phyloP scores from a whole-genome alignment of 2,888 invertebrate genomes.

The Antheraea assamensis region DNA sequence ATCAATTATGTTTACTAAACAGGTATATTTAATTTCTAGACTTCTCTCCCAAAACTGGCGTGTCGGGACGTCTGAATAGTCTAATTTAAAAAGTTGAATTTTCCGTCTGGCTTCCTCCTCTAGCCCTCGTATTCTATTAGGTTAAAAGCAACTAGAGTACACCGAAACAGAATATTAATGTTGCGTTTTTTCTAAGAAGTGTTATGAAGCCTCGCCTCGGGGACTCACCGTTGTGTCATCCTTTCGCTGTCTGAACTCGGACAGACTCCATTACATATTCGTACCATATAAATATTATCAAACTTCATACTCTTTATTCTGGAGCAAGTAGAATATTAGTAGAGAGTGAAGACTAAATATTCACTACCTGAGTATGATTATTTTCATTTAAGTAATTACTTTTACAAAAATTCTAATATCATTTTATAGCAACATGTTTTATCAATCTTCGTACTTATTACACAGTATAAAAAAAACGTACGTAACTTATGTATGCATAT shows the following conservation, averaged over 20 bases:
- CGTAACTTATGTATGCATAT: too few species aligned
- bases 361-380: too few species aligned
- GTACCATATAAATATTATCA: slow-evolving; percentile 34
- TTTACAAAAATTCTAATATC: too few species aligned
- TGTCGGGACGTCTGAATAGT: slow-evolving; percentile 34
- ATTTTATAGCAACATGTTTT: too few species aligned
- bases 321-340: neutral
- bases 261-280: slow-evolving; percentile 69
- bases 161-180: slow-evolving; percentile 63
- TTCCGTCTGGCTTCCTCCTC: slow-evolving; percentile 46
- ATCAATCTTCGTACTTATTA: too few species aligned
- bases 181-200: slow-evolving; percentile 56
- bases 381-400: too few species aligned
- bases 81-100: slow-evolving; percentile 56
- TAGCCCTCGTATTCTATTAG: slow-evolving; percentile 56
- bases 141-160: slow-evolving; percentile 55
- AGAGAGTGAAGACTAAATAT: too few species aligned
- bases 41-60: neutral
- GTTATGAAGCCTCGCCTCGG: slow-evolving; percentile 47
- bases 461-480: too few species aligned
- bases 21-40: slow-evolving; percentile 11
- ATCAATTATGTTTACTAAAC: slow-evolving; percentile 1
- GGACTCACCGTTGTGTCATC: slow-evolving; percentile 57
- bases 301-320: neutral
- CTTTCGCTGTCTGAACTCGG: slow-evolving; percentile 60